Percentiles rank a stretch among this genome's conserved stretches.
phyloP scores from a whole-genome alignment of 37 sponge, comb jelly and placozoan species.

The Mnemiopsis leidyi region DNA sequence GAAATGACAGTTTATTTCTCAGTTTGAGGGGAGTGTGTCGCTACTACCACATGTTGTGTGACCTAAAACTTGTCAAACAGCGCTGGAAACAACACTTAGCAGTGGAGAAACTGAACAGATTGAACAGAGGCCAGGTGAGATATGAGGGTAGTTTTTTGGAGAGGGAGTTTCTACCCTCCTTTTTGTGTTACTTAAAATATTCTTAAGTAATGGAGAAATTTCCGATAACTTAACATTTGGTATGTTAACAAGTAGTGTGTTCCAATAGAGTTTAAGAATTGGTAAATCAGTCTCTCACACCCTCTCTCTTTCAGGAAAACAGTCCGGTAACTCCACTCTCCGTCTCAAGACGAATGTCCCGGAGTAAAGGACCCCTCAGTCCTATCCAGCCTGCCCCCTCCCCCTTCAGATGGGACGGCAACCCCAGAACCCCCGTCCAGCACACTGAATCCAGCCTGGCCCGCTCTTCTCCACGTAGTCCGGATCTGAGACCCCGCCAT shows the following conservation, averaged over 20 bases:
- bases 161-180: too few species aligned
- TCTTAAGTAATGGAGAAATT: too few species aligned
- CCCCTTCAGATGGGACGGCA: neutral
- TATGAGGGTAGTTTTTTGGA: too few species aligned
- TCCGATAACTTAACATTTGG: too few species aligned
- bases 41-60: conserved; percentile 32
- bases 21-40: neutral
- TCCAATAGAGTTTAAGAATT: too few species aligned
- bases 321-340: neutral
- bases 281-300: neutral
- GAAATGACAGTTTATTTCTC: neutral
- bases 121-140: neutral
- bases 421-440: neutral
- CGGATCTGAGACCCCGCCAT: neutral
- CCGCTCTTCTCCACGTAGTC: neutral
- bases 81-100: neutral
- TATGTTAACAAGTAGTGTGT: too few species aligned
- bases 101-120: too few species aligned
- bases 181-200: too few species aligned
- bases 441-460: neutral
- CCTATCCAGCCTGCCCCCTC: conserved; percentile 52
- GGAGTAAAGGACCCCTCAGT: neutral
- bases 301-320: neutral
- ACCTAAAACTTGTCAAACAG: neutral
- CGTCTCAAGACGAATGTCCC: neutral